Evolutionary conservation across 2,113 vertebrate species (phyloP).

Genomic region (Hassar affinis): DNA sequence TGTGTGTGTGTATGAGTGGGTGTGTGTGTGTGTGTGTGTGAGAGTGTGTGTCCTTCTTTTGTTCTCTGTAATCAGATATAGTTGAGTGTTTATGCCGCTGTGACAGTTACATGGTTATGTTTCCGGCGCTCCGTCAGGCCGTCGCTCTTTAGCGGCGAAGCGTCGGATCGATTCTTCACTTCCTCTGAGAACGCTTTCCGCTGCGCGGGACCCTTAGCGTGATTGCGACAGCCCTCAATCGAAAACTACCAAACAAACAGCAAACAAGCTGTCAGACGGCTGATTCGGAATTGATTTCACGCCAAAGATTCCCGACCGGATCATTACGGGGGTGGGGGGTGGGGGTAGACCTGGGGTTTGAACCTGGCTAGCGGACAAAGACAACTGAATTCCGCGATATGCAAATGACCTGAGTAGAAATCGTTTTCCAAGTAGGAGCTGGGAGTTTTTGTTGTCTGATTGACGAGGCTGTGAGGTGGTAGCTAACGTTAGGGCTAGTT

Average conservation of each 20-base stretch:
- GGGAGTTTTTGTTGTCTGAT: too few relatives aligned
- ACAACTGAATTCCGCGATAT: not conserved
- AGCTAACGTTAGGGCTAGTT: too few relatives aligned
- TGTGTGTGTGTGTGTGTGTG: too few relatives aligned
- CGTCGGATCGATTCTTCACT: not conserved
- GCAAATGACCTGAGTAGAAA: not conserved
- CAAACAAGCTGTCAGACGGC: not conserved
- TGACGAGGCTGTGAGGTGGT: too few relatives aligned
- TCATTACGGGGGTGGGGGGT: too few relatives aligned
- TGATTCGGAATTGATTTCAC: not conserved
- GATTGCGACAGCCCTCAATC: not conserved
- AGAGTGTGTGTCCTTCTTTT: not conserved
- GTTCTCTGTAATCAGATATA: not conserved
- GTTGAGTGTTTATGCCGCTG: not conserved
- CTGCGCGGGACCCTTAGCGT: not conserved
- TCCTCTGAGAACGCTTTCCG: not conserved
- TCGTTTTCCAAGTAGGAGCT: not conserved
- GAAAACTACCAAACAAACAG: not conserved
- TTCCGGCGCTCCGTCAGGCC: not conserved
- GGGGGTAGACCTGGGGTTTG: not conserved
- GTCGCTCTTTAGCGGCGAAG: not conserved
- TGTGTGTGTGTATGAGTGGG: too few relatives aligned
- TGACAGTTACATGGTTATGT: not conserved
- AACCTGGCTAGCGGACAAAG: not conserved
- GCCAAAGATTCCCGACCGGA: not conserved